phyloP scores from a whole-genome alignment of 2,113 vertebrate species.

The Cinclus mexicanus region DNA sequence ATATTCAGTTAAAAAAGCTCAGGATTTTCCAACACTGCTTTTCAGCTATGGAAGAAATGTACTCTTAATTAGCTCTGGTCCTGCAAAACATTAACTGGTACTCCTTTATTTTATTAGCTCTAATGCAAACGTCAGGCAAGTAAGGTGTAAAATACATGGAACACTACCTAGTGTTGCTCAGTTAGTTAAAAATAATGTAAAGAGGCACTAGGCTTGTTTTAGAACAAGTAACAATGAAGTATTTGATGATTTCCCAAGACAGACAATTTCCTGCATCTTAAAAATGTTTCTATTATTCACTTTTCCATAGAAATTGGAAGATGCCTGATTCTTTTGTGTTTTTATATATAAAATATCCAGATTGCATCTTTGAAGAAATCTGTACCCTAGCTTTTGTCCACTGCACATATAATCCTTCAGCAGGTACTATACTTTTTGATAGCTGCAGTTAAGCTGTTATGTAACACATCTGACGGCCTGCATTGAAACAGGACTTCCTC shows the following conservation, averaged over 20 bases:
- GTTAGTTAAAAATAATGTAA: background rate
- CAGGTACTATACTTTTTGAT: background rate
- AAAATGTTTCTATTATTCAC: background rate
- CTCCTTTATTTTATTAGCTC: background rate
- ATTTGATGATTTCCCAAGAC: background rate
- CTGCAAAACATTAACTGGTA: background rate
- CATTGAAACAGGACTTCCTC: background rate
- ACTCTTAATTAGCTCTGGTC: background rate
- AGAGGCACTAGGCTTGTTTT: background rate
- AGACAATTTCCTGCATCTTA: background rate
- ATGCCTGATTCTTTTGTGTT: background rate
- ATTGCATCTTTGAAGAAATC: background rate
- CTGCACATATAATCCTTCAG: background rate
- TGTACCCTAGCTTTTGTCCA: background rate
- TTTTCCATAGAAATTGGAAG: background rate
- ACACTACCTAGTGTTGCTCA: background rate
- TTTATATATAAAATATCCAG: background rate
- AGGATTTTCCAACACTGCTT: background rate
- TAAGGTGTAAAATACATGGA: background rate
- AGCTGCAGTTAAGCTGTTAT: background rate
- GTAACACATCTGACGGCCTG: background rate
- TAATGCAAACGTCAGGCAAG: background rate
- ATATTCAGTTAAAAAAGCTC: background rate
- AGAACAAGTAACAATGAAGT: background rate
- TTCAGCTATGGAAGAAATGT: background rate